phyloP scores from a whole-genome alignment of 2,113 vertebrate genomes.

The Burhinus bistriatus region DNA sequence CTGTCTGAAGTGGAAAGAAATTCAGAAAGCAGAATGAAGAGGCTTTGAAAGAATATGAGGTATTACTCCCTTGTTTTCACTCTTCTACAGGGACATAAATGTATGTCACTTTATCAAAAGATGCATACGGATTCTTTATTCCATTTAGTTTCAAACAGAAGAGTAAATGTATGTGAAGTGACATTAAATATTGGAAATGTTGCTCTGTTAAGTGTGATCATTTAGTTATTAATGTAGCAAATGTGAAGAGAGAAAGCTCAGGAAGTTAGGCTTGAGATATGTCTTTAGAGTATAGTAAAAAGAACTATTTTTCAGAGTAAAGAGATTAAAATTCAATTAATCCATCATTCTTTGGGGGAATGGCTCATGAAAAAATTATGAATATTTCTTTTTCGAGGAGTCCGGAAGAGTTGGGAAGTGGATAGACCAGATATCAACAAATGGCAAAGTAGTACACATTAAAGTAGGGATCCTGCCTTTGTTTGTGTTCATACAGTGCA shows the following conservation, averaged over 20 bases:
- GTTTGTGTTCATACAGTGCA: background rate
- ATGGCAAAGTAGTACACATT: background rate
- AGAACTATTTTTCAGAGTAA: background rate
- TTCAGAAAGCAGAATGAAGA: background rate
- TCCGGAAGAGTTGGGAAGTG: background rate
- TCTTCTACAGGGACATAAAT: background rate
- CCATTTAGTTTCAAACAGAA: background rate
- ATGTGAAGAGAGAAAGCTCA: background rate
- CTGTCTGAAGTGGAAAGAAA: background rate
- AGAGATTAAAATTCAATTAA: background rate
- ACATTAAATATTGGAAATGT: background rate
- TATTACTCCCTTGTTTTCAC: background rate
- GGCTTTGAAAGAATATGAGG: background rate
- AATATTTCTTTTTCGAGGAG: background rate
- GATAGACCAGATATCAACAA: background rate
- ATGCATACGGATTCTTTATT: background rate
- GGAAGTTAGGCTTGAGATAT: background rate
- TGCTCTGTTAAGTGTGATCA: background rate
- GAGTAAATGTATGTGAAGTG: background rate
- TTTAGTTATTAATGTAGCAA: background rate
- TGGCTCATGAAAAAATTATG: background rate
- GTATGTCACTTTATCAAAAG: background rate
- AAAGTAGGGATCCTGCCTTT: background rate
- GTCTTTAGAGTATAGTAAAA: background rate
- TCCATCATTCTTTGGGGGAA: background rate